These are phyloP conservation scores for Scaptomyza tumidula DNA, from an alignment of 2,888 invertebrate genomes.

Conservation along the genomic window DNA sequence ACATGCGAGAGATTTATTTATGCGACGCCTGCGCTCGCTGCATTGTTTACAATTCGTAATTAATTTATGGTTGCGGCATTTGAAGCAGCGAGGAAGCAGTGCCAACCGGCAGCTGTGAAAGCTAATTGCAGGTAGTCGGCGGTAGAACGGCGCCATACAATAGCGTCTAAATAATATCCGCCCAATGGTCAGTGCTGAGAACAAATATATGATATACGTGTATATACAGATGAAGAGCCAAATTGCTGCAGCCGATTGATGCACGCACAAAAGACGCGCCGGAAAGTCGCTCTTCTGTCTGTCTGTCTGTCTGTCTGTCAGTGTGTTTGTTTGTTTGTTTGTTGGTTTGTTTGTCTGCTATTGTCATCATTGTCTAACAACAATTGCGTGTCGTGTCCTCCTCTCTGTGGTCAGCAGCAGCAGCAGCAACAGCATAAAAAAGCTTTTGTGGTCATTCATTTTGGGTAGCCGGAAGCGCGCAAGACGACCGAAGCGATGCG, in stretches of 20 bases:
- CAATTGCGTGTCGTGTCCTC: conserved; percentile 72
- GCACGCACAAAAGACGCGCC: conserved; percentile 64
- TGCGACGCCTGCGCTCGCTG: conserved; percentile 65
- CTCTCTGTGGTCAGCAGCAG: conserved; percentile 45
- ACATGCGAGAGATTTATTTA: conserved; percentile 72
- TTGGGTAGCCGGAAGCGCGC: conserved; percentile 65
- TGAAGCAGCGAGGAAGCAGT: conserved; percentile 2
- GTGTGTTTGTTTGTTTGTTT: neutral
- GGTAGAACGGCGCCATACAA: conserved; percentile 74
- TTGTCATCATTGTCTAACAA: conserved; percentile 61
- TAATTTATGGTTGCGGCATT: conserved; percentile 63
- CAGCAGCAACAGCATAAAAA: conserved; percentile 23
- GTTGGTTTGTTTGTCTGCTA: conserved; percentile 15
- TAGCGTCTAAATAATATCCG: conserved; percentile 82
- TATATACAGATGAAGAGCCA: conserved; percentile 30
- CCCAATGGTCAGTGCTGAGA: conserved; percentile 69
- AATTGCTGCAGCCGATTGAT: conserved; percentile 49
- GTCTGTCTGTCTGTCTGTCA: neutral
- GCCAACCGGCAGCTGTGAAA: conserved; percentile 48
- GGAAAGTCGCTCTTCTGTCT: conserved; percentile 48
- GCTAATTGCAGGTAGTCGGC: conserved; percentile 74
- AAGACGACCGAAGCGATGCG: conserved; percentile 54
- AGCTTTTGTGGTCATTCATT: conserved; percentile 75
- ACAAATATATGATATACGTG: conserved; percentile 25
- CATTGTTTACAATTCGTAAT: conserved; percentile 75